Percentiles rank a stretch among this genome's conserved stretches.
Evolutionary conservation across 2,113 vertebrate genomes (phyloP).

Genomic region (Charadrius vociferus): DNA sequence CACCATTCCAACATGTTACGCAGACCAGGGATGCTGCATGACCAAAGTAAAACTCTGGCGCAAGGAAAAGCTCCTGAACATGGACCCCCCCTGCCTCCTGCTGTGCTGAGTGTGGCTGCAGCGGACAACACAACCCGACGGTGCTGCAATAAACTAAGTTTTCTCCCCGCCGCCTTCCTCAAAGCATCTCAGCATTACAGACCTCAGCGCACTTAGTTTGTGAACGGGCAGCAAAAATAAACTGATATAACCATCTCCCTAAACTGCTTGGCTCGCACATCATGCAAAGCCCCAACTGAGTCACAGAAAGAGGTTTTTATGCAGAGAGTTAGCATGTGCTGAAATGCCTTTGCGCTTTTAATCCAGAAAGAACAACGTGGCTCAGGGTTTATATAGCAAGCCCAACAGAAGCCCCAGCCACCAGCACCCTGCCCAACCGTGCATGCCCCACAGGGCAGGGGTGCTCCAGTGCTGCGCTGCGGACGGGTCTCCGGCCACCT

Average conservation of each 20-base stretch:
- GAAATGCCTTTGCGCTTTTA: neutral
- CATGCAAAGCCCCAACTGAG: neutral
- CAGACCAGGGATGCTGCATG: neutral
- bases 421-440: neutral
- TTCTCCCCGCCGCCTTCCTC: neutral
- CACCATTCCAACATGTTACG: neutral
- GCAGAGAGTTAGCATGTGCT: neutral
- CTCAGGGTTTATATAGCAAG: neutral
- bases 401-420: neutral
- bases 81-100: neutral
- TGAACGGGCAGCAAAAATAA: neutral
- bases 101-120: neutral
- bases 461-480: rapidly evolving
- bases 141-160: neutral
- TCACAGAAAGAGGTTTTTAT: neutral
- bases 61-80: neutral
- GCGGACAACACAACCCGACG: neutral
- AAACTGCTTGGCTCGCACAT: neutral
- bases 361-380: rapidly evolving
- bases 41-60: neutral
- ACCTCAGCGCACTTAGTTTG: neutral
- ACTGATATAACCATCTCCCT: neutral
- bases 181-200: neutral
- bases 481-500: rapidly evolving
- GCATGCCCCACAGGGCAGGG: rapidly evolving